These are phyloP conservation scores for Crotalus horridus DNA, from an alignment of 2,113 vertebrate genomes.

Conservation along the genomic window DNA sequence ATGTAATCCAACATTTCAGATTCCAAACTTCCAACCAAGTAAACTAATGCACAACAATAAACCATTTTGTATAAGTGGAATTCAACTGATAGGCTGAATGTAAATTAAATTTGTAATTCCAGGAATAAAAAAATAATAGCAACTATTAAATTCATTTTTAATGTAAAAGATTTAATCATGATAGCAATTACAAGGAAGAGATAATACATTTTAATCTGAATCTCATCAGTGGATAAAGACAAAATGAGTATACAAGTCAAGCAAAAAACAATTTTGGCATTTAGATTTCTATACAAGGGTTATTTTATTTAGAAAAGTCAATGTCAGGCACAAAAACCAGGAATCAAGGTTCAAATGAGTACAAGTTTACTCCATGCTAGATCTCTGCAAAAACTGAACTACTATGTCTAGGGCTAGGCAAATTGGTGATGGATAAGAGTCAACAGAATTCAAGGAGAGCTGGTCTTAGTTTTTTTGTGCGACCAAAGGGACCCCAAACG, in stretches of 20 bases:
- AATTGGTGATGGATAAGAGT: background rate
- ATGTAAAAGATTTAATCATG: conserved; percentile 47
- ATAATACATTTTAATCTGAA: conserved; percentile 49
- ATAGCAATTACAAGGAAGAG: conserved; percentile 37
- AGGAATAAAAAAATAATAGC: conserved; percentile 35
- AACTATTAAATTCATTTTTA: conserved; percentile 14
- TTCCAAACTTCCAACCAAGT: conserved; percentile 11
- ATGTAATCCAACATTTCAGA: background rate
- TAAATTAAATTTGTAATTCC: conserved; percentile 5
- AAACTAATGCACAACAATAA: conserved; percentile 31
- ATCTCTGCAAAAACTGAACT: background rate
- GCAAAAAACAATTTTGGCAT: conserved; percentile 46
- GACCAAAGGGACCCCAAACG: background rate
- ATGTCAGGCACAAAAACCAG: background rate
- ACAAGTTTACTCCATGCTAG: background rate
- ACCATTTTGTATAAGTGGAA: conserved; percentile 24
- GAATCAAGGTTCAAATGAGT: background rate
- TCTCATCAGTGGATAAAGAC: conserved; percentile 46
- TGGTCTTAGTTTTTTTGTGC: background rate
- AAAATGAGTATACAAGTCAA: conserved; percentile 21
- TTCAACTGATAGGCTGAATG: too few species aligned
- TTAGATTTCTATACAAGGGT: conserved; percentile 39
- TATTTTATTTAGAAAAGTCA: conserved; percentile 38
- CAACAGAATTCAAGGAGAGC: background rate
- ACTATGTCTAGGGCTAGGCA: background rate